Percentiles rank a stretch among this genome's conserved stretches.
These are phyloP conservation scores for Pyrgilauda ruficollis DNA, from an alignment of 2,113 vertebrate species.

Conservation along the genomic window DNA sequence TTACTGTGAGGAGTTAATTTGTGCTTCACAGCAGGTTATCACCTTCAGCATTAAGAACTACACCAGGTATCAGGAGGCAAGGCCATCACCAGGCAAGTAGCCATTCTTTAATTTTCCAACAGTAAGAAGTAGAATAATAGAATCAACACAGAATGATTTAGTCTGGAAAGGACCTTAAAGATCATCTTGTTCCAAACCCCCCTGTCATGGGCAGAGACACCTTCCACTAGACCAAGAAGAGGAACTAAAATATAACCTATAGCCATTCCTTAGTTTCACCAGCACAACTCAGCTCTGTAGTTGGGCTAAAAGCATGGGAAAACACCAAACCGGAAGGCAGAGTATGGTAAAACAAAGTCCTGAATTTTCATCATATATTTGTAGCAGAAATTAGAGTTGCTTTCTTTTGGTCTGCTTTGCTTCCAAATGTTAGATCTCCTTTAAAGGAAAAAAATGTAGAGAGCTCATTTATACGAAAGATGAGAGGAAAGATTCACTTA, in stretches of 20 bases:
- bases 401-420: not conserved
- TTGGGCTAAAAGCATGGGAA: not conserved
- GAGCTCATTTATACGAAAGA: not conserved
- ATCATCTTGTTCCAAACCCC: not conserved
- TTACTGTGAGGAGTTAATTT: not conserved
- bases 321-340: not conserved
- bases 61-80: not conserved
- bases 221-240: not conserved
- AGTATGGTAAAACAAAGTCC: not conserved
- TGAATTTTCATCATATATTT: not conserved
- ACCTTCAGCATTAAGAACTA: not conserved
- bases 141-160: not conserved
- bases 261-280: not conserved
- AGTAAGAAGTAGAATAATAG: not conserved
- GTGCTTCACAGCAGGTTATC: not conserved
- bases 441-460: not conserved
- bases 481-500: not conserved
- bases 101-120: not conserved
- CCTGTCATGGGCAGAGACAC: not conserved
- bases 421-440: not conserved
- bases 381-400: not conserved
- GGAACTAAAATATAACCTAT: not conserved
- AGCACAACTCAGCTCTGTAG: not conserved
- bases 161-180: not conserved
- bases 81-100: not conserved